These are phyloP conservation scores for Anthopleura xanthogrammica DNA, from an alignment of 92 coral and sea anemone genomes.

Conservation along the genomic window DNA sequence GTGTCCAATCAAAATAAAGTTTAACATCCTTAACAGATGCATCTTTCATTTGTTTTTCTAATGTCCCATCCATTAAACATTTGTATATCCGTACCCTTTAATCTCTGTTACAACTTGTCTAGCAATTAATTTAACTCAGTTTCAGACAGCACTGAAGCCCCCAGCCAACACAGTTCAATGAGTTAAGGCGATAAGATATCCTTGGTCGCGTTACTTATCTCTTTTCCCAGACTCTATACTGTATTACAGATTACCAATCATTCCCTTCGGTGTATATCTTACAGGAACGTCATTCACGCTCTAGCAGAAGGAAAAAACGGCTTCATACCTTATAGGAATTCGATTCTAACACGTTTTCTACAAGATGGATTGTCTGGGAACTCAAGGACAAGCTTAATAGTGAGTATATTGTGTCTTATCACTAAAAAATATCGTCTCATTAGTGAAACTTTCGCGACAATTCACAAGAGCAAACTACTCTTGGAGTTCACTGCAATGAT, in stretches of 20 bases:
- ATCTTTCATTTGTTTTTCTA: neutral
- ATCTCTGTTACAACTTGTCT: too few relatives aligned
- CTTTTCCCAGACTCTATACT: neutral
- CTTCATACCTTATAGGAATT: slow-evolving; percentile 82
- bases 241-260: neutral
- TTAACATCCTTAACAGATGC: neutral
- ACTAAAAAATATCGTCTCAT: neutral
- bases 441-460: neutral
- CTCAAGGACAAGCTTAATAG: slow-evolving; percentile 79
- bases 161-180: slow-evolving; percentile 1
- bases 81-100: neutral
- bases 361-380: slow-evolving; percentile 85
- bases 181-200: neutral
- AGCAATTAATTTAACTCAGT: neutral
- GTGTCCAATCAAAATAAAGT: neutral
- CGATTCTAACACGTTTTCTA: slow-evolving; percentile 68
- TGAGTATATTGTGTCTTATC: slow-evolving; percentile 27
- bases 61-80: neutral
- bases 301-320: slow-evolving; percentile 76
- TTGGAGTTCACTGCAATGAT: neutral
- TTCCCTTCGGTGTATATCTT: slow-evolving; percentile 5
- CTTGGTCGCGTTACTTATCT: neutral
- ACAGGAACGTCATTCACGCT: slow-evolving; percentile 85
- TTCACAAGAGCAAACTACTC: neutral
- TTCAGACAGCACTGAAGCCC: neutral